phyloP scores from a whole-genome alignment of 2,113 vertebrate species.

The Sylvilagus bachmani region DNA sequence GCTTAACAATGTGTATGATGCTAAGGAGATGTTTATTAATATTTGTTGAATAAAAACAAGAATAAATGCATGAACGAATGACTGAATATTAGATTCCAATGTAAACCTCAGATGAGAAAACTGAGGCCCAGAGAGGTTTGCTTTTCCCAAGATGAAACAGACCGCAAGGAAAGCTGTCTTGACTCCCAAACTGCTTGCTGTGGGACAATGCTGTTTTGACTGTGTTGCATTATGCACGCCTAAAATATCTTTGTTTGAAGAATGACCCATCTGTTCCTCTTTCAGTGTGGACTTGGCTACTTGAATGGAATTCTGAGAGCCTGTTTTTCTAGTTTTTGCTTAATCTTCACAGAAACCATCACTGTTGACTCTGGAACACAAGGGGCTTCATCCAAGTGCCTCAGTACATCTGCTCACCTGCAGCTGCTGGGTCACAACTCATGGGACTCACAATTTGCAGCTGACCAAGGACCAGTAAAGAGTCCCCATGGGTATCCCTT shows the following conservation, averaged over 20 bases:
- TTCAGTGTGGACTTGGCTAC: slow-evolving; percentile 26
- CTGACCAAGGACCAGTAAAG: background rate
- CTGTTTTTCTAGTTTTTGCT: slow-evolving; percentile 57
- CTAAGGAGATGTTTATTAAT: slow-evolving; percentile 19
- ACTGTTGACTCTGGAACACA: background rate
- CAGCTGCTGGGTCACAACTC: background rate
- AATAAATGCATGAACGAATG: background rate
- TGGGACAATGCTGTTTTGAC: background rate
- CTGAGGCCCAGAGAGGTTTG: background rate
- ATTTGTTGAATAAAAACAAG: slow-evolving; percentile 32
- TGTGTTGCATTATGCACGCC: background rate
- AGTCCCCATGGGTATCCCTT: background rate
- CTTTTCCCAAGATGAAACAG: background rate
- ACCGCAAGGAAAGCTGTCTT: slow-evolving; percentile 15
- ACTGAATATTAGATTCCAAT: background rate
- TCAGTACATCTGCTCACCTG: background rate
- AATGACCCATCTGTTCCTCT: slow-evolving; percentile 40
- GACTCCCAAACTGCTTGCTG: background rate
- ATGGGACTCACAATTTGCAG: background rate
- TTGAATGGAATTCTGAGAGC: slow-evolving; percentile 39
- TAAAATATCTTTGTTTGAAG: slow-evolving; percentile 58
- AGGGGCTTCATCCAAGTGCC: background rate
- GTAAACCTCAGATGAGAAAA: slow-evolving; percentile 14
- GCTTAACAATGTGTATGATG: background rate
- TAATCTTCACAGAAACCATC: slow-evolving; percentile 52